Percentiles rank a stretch among this genome's conserved stretches.
Conservation (phyloP, 2,888 invertebrate genomes). For the Plebejus argus region DNA sequence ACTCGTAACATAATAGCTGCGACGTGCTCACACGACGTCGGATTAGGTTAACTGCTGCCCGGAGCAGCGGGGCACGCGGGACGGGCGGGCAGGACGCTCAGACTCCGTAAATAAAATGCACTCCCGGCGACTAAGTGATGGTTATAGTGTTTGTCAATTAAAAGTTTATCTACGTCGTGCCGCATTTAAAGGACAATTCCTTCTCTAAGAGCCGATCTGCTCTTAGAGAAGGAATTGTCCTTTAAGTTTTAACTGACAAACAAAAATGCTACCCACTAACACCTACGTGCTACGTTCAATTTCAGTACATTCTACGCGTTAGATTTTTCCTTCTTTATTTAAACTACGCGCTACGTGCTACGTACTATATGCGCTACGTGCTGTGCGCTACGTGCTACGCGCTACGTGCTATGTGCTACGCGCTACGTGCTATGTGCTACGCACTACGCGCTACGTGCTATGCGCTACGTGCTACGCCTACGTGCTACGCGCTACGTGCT, state of each 20-base stretch:
- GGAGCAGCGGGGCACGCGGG: no score
- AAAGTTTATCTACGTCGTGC: background rate
- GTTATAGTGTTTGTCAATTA: slow-evolving; percentile 6
- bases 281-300: no score
- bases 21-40: slow-evolving; percentile 19
- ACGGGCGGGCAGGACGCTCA: background rate
- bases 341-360: no score
- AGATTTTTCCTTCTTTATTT: no score
- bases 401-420: background rate
- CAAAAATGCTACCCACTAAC: background rate
- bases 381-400: background rate
- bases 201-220: background rate
- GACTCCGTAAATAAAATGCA: slow-evolving; percentile 14
- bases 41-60: slow-evolving; percentile 10
- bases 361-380: background rate
- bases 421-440: no score
- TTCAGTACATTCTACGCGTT: no score
- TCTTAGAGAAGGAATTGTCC: background rate
- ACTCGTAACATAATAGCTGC: slow-evolving; percentile 19
- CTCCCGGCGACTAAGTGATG: slow-evolving; percentile 1
- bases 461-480: background rate
- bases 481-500: no score
- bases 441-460: no score
- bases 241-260: background rate
- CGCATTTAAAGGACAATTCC: background rate